Evolutionary conservation across 2,113 vertebrate genomes (phyloP).

Genomic region (Actenoides lindsayi): DNA sequence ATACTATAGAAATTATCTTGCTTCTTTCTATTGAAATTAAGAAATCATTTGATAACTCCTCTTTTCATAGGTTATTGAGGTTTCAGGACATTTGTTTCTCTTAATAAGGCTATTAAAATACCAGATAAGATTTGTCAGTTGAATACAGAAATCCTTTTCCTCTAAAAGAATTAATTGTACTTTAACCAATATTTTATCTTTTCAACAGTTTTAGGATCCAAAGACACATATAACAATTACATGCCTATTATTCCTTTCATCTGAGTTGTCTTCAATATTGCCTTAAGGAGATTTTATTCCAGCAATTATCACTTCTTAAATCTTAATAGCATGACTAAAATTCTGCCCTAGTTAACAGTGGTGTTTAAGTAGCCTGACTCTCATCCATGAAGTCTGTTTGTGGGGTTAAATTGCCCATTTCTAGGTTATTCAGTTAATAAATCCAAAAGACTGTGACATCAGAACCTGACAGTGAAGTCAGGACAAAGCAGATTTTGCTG

Average conservation of each 20-base stretch:
- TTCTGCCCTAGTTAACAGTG: neutral
- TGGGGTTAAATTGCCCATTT: neutral
- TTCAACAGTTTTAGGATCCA: constrained; percentile 1
- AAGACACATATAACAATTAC: constrained; percentile 37
- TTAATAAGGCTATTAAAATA: constrained; percentile 65
- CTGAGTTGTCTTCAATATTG: neutral
- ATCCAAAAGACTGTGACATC: neutral
- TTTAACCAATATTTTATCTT: constrained; percentile 56
- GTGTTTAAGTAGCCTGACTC: neutral
- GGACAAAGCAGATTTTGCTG: neutral
- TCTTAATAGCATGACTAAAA: neutral
- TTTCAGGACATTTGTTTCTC: constrained; percentile 72
- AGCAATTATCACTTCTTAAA: neutral
- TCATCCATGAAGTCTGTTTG: neutral
- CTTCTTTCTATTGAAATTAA: constrained; percentile 67
- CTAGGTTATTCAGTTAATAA: neutral
- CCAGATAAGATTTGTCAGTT: constrained; percentile 1
- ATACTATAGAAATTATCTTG: constrained; percentile 46
- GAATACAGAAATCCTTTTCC: constrained; percentile 31
- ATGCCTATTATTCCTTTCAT: neutral
- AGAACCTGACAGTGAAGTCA: neutral
- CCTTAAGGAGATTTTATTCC: neutral
- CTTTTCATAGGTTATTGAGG: constrained; percentile 56
- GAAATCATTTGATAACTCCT: constrained; percentile 65
- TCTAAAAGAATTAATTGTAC: constrained; percentile 44